A percentile compares a stretch with the other conserved stretches of the same genome.
Evolutionary conservation across 2,797 vertebrate species (phyloP).

Genomic region (Phrynocephalus guinanensis): DNA sequence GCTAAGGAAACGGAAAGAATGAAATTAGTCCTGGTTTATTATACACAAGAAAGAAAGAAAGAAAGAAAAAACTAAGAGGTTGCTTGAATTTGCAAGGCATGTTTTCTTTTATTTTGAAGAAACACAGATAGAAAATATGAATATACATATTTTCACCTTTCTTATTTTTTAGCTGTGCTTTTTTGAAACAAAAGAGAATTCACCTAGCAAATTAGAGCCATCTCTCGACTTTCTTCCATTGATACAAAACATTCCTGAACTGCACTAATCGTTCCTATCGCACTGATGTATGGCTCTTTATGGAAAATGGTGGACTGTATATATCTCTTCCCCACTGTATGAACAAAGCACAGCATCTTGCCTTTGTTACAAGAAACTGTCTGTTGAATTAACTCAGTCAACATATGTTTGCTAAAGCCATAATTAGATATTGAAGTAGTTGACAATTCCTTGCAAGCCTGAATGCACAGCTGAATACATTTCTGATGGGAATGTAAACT

Average conservation of each 20-base stretch:
- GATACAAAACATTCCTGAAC: not conserved
- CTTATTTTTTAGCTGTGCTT: no score
- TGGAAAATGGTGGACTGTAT: not conserved
- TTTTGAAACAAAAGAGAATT: no score
- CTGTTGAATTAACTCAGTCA: conserved; percentile 25
- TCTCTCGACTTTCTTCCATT: no score
- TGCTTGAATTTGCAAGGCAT: not conserved
- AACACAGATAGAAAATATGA: not conserved
- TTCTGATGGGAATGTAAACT: conserved; percentile 54
- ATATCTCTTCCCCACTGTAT: not conserved
- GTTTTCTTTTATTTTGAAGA: conserved; percentile 15
- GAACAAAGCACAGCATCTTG: conserved; percentile 44
- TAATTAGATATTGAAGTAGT: conserved; percentile 51
- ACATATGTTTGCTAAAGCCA: conserved; percentile 49
- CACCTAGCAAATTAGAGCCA: no score
- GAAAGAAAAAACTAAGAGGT: not conserved
- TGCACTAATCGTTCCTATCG: not conserved
- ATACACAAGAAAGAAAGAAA: not conserved
- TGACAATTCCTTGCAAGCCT: conserved; percentile 56
- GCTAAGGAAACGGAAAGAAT: not conserved
- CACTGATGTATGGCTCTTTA: not conserved
- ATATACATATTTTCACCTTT: no score
- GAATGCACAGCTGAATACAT: conserved; percentile 44
- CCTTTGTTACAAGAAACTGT: conserved; percentile 59
- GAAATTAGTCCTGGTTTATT: not conserved